Evolutionary conservation across 2,113 vertebrate species (phyloP), one percentile per base, ranked within the genome.

Genomic region (Aegithalos caudatus): DNA sequence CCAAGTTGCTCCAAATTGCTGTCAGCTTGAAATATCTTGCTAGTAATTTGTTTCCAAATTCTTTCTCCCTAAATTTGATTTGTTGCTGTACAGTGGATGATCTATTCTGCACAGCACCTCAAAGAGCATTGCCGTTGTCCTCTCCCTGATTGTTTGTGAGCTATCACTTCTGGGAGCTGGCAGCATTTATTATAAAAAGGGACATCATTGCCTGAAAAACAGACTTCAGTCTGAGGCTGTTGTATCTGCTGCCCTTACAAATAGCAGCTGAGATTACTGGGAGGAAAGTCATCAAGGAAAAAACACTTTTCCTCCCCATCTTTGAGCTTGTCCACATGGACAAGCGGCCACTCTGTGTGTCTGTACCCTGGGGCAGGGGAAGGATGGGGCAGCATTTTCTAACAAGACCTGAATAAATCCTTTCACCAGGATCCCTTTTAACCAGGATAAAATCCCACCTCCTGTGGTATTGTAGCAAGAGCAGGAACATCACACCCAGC

Each of bases 31-130:
- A 95, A 96, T 95, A 94, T 85, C 93, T 96, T 67, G 51, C 95
- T 81, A 79, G 86, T 93, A 96, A 97, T 97, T 97, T 97, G 94
- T 96, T 96, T 96, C 91, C 89, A 90, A 96, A 96, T 90, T 92
- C 92, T 86, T 95, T 82, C 91, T 96, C 86, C 78, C 90, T 95
- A 90, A 88, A 86, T 95, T 82, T 94, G 93, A 96, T 96, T 91
- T 85, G 78, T 96, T 83, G 92, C 77, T 72, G 89, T 94, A 86
- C 83, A 84, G 90, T 88, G 91, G 89, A 93, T 96, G 96, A 95
- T 95, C 87, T 92, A 96, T 97, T 96, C 91, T 60, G 69, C 76
- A 33, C 78, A 81, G 93, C 71, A 69, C 57, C 92, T 92, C 79
- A 58, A 91, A 95, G 90, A 86, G 87, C 71, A 56, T 91, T 94